These are phyloP conservation scores for Drosophila guanche DNA, from an alignment of 1,140 invertebrate species.

Conservation along the genomic window DNA sequence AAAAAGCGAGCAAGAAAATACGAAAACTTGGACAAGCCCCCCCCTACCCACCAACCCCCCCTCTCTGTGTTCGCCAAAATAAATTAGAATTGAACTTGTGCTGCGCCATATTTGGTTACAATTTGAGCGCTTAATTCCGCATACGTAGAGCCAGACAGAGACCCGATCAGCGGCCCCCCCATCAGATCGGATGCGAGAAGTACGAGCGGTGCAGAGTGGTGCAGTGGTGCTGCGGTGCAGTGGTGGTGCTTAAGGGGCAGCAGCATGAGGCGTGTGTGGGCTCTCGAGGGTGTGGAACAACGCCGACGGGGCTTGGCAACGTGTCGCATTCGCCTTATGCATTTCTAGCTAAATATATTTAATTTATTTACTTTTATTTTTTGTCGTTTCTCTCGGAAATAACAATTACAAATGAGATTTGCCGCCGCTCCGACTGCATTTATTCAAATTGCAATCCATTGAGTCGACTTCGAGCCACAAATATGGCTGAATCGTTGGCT, in stretches of 20 bases:
- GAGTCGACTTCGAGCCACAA: slow-evolving; percentile 15
- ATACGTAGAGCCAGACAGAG: slow-evolving; percentile 48
- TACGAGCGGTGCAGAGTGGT: neutral
- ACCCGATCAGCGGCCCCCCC: neutral
- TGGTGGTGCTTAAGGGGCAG: slow-evolving; percentile 15
- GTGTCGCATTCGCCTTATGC: slow-evolving; percentile 70
- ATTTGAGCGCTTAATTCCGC: slow-evolving; percentile 79
- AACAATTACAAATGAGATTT: slow-evolving; percentile 61
- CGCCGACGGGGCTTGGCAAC: slow-evolving; percentile 60
- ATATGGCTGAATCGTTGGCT: slow-evolving; percentile 25
- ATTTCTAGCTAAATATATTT: slow-evolving; percentile 77
- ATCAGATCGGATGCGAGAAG: neutral
- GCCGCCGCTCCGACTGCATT: slow-evolving; percentile 39
- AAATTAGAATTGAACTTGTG: slow-evolving; percentile 80
- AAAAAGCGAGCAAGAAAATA: slow-evolving; percentile 56
- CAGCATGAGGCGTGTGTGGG: slow-evolving; percentile 15
- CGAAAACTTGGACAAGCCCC: slow-evolving; percentile 44
- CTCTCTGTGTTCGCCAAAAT: slow-evolving; percentile 54
- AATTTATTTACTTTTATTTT: slow-evolving; percentile 70
- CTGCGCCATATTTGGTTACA: slow-evolving; percentile 81
- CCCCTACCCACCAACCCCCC: neutral
- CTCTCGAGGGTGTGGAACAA: slow-evolving; percentile 45
- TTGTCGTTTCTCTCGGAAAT: slow-evolving; percentile 31
- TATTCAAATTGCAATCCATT: slow-evolving; percentile 71
- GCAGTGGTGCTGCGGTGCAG: neutral